Evolutionary conservation across 2,888 invertebrate genomes (phyloP), one percentile per base, ranked within the genome.

Genomic region (Dasypolia templi): DNA sequence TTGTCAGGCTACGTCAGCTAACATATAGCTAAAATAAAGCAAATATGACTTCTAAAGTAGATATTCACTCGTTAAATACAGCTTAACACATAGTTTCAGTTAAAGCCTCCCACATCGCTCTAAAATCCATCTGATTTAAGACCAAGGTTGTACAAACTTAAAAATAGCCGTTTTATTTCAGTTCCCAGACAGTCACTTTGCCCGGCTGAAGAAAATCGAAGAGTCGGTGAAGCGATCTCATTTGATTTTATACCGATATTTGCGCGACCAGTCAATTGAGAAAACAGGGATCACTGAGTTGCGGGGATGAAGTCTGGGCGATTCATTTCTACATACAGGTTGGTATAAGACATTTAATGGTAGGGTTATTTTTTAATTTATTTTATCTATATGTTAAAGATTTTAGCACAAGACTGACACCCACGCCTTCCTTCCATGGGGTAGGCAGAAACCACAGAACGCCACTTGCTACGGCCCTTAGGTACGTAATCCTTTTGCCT

Each of bases 221-320:
- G 61, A 75, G 32, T 59, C 68, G 11, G 49, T 63, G 68, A 49
- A 78, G 73, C 74, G 75, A 26, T 56, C 59, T 81, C 72, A 85
- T 86, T 66, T 79, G 74, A 86, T 84, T 81, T 84, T 75, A 65
- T 74, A 78, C 69, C 72, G 79, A 82, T 84, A 71, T 77, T 82
- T 74, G 67, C 75, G 75, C 55, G 76, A 63, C 70, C 79, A 84
- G 86, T 86, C 84, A 81, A 55, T 76, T 81, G 85, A 65, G 76
- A 86, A 75, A 84, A 56, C 71, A 73, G 59, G 76, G 85, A 81
- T 78, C 81, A 84, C 35, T 53, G 78, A 73, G 68, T 84, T 76
- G 42, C 6, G 55, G 82, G 19, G 56, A 1, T 62, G 35, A 67
- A 73, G 35, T 32, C 64, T 59, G 44, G 0, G 42, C 26, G 9